phyloP scores from a whole-genome alignment of 2,797 vertebrate genomes.

The Nothura maculosa region DNA sequence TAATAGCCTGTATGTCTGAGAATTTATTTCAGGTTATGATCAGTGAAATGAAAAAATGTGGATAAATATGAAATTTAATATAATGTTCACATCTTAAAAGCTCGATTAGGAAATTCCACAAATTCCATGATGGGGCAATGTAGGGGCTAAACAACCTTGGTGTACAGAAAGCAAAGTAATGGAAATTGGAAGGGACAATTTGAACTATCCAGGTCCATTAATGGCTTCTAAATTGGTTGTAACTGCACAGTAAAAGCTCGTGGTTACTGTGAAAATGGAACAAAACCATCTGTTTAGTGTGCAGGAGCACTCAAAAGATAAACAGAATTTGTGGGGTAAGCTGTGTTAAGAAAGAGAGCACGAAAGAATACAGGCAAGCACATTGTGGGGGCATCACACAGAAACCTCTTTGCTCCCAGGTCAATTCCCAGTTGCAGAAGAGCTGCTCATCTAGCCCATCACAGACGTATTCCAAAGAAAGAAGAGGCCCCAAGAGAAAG shows the following conservation, averaged over 20 bases:
- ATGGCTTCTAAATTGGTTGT: constrained; percentile 50
- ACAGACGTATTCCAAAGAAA: too few species aligned
- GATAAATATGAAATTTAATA: constrained; percentile 30
- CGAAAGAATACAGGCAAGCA: neutral
- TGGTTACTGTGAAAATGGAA: neutral
- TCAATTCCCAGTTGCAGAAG: neutral
- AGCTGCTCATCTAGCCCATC: neutral
- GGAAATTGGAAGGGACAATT: constrained; percentile 45
- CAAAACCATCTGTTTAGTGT: constrained; percentile 4
- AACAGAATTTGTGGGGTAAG: neutral
- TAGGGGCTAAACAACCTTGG: neutral
- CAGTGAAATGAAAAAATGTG: constrained; percentile 31
- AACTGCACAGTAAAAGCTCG: constrained; percentile 38
- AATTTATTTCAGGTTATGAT: neutral
- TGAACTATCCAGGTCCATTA: constrained; percentile 41
- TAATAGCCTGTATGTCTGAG: constrained; percentile 39
- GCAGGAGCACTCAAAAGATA: constrained; percentile 7
- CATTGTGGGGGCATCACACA: neutral
- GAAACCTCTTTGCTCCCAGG: neutral
- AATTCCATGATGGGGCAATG: neutral
- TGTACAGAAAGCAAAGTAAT: constrained; percentile 46
- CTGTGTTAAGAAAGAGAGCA: neutral
- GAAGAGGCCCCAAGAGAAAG: neutral
- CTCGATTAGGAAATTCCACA: constrained; percentile 11
- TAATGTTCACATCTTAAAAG: constrained; percentile 24